Evolutionary conservation across 2,797 vertebrate genomes (phyloP).

Genomic region (Hippoglossus hippoglossus): DNA sequence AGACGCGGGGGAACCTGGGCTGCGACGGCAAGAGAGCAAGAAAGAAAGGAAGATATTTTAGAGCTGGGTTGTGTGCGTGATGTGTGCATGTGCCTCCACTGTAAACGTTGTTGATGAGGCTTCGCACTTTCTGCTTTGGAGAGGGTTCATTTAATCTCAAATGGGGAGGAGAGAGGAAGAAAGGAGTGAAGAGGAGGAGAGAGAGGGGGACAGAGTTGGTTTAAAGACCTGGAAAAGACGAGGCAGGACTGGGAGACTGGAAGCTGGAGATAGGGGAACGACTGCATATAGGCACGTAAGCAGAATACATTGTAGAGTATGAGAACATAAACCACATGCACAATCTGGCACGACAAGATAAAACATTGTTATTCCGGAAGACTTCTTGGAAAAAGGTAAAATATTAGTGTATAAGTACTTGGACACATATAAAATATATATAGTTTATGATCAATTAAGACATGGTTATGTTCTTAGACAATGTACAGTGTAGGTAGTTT

Average conservation of each 20-base stretch:
- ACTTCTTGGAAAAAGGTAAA: constrained; percentile 32
- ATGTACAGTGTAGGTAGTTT: constrained; percentile 39
- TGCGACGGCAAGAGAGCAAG: constrained; percentile 37
- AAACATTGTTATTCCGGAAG: constrained; percentile 53
- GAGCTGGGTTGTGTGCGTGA: constrained; percentile 7
- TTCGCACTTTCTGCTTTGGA: constrained; percentile 51
- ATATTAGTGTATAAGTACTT: constrained; percentile 5
- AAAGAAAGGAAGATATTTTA: constrained; percentile 22
- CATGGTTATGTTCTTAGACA: constrained; percentile 2
- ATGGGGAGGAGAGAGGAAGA: constrained; percentile 29
- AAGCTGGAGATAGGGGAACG: constrained; percentile 53
- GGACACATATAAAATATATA: constrained; percentile 21
- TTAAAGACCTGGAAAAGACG: constrained; percentile 50
- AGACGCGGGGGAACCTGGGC: constrained; percentile 59
- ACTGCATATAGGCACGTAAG: constrained; percentile 51
- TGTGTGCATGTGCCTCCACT: constrained; percentile 10
- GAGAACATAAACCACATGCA: constrained; percentile 53
- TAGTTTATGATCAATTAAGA: constrained; percentile 4
- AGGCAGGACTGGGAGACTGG: constrained; percentile 54
- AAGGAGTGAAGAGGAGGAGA: constrained; percentile 24
- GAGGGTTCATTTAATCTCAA: constrained; percentile 44
- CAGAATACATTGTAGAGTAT: constrained; percentile 22
- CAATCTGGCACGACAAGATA: constrained; percentile 60
- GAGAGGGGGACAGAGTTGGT: constrained; percentile 27
- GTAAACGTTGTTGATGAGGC: constrained; percentile 32